Percentiles rank a stretch among this genome's conserved stretches.
These are phyloP conservation scores for Streptopelia turtur DNA, from an alignment of 2,797 vertebrate species.

Conservation along the genomic window DNA sequence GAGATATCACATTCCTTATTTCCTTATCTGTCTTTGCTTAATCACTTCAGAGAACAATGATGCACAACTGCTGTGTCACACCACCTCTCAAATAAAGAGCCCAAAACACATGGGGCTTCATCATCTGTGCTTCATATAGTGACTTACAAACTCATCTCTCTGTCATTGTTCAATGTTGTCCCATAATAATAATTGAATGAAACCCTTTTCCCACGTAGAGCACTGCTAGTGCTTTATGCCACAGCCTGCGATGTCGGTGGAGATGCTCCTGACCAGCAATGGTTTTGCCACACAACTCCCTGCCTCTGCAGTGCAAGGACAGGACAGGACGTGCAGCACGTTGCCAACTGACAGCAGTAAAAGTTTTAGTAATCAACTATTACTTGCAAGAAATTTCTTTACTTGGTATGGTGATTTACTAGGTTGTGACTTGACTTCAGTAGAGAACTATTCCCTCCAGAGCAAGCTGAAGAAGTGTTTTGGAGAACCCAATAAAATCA, in stretches of 20 bases:
- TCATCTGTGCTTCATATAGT: neutral
- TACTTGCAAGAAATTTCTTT: neutral
- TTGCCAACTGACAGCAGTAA: neutral
- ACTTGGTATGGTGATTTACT: neutral
- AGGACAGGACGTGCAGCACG: neutral
- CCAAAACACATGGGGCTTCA: neutral
- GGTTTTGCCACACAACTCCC: neutral
- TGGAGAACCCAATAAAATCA: neutral
- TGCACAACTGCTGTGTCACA: neutral
- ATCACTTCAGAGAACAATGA: neutral
- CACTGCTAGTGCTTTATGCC: neutral
- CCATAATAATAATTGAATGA: neutral
- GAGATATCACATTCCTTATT: neutral
- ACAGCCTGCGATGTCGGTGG: neutral
- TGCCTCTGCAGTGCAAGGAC: neutral
- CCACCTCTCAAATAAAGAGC: neutral
- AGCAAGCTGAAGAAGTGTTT: neutral
- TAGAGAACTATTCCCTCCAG: neutral
- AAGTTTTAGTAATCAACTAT: neutral
- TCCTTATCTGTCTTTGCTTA: neutral
- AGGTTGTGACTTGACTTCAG: neutral
- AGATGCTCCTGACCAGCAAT: neutral
- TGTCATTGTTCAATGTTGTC: neutral
- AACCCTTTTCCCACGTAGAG: fast-evolving
- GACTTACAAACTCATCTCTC: neutral